A percentile compares a stretch with the other conserved stretches of the same genome.
Evolutionary conservation across 2,888 invertebrate species (phyloP).

Genomic region (Dioctria linearis): DNA sequence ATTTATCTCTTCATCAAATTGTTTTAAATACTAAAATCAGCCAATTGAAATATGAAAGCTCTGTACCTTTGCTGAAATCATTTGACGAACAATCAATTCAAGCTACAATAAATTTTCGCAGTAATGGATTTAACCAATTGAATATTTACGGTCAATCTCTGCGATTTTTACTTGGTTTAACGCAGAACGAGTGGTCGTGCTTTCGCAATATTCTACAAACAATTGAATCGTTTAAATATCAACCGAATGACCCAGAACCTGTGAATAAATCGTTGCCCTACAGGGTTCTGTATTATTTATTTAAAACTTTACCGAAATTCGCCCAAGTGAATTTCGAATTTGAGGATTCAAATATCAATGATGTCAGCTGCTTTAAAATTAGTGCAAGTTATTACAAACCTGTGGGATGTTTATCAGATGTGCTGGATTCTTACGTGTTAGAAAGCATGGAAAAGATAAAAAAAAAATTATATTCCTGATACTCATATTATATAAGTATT

Average conservation of each 20-base stretch:
- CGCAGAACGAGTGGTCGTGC: conserved; percentile 42
- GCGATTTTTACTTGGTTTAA: conserved; percentile 32
- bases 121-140: conserved; percentile 8
- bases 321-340: conserved; percentile 23
- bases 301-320: conserved; percentile 54
- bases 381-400: conserved; percentile 22
- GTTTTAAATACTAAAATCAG: background rate
- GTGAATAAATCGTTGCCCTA: conserved; percentile 32
- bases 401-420: conserved; percentile 12
- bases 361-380: background rate
- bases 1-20: conserved; percentile 18
- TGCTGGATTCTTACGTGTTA: conserved; percentile 25
- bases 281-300: conserved; percentile 47
- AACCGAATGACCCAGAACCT: conserved; percentile 1
- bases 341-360: background rate
- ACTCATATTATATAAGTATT: too few species aligned
- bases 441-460: conserved; percentile 14
- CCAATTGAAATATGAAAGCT: background rate
- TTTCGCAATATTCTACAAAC: conserved; percentile 14
- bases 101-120: conserved; percentile 30
- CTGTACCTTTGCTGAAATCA: conserved; percentile 6
- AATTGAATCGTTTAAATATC: conserved; percentile 36
- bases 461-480: background rate
- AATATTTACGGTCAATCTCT: conserved; percentile 19
- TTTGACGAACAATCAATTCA: background rate